phyloP scores from a whole-genome alignment of 2,888 invertebrate genomes.

The Antheraea yamamai region DNA sequence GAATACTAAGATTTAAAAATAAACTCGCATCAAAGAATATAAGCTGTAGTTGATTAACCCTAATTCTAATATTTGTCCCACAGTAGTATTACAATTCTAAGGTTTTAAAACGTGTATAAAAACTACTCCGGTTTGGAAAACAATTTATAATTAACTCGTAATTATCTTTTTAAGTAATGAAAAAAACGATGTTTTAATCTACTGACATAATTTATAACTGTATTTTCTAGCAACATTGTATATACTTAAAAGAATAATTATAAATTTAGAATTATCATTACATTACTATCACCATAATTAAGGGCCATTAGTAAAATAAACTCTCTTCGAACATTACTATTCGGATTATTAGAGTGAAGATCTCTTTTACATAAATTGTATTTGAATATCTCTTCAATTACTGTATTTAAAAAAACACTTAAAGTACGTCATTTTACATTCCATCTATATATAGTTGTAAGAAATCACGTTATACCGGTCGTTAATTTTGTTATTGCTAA shows the following conservation, averaged over 20 bases:
- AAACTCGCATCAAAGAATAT: too few species aligned
- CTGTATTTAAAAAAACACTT: not conserved
- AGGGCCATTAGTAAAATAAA: not conserved
- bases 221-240: too few species aligned
- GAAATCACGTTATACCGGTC: not conserved
- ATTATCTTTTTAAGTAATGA: too few species aligned
- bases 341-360: not conserved
- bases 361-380: not conserved
- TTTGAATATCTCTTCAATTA: not conserved
- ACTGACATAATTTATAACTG: too few species aligned
- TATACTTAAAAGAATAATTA: not conserved
- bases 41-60: too few species aligned
- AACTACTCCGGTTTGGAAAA: too few species aligned
- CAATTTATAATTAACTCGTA: too few species aligned
- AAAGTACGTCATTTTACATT: not conserved
- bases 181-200: too few species aligned
- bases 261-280: not conserved
- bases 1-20: too few species aligned
- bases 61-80: too few species aligned
- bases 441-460: not conserved
- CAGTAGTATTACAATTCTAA: too few species aligned
- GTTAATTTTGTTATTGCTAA: slow-evolving; percentile 11
- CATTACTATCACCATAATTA: not conserved
- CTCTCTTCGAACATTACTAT: not conserved
- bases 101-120: too few species aligned